Evolutionary conservation across 2,113 vertebrate genomes (phyloP).

Genomic region (Lycaon pictus): DNA sequence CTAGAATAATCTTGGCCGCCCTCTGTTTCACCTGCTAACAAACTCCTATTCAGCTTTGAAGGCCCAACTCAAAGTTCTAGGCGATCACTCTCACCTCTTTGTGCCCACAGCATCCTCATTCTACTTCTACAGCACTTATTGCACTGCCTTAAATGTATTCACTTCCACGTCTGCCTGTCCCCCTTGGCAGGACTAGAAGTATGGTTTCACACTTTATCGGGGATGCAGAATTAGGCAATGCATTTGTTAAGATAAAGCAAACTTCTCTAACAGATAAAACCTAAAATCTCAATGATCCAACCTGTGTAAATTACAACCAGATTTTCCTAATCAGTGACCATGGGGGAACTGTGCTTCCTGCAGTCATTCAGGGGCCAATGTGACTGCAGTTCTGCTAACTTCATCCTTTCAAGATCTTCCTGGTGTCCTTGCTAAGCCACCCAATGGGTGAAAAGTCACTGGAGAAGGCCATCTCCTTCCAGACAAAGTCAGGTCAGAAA

Average conservation of each 20-base stretch:
- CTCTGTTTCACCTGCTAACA: neutral
- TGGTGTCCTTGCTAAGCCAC: neutral
- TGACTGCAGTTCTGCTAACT: neutral
- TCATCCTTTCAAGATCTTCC: neutral
- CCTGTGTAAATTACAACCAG: neutral
- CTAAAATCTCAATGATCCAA: neutral
- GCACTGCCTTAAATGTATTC: neutral
- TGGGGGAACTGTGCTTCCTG: neutral
- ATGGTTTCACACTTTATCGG: neutral
- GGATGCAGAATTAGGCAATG: neutral
- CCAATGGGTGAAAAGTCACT: neutral
- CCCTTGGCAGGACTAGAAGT: neutral
- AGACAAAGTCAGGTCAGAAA: neutral
- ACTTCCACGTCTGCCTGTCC: neutral
- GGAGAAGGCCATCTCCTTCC: neutral
- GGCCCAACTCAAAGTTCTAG: neutral
- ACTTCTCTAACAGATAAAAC: neutral
- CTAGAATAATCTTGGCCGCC: neutral
- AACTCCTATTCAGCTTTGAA: neutral
- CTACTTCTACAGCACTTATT: neutral
- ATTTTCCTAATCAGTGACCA: neutral
- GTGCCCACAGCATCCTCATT: neutral
- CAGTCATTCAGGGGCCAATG: neutral
- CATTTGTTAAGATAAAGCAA: slow-evolving; percentile 13
- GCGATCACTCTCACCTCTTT: neutral